Evolutionary conservation across 2,113 vertebrate genomes (phyloP).

Genomic region (Rallus limicola): DNA sequence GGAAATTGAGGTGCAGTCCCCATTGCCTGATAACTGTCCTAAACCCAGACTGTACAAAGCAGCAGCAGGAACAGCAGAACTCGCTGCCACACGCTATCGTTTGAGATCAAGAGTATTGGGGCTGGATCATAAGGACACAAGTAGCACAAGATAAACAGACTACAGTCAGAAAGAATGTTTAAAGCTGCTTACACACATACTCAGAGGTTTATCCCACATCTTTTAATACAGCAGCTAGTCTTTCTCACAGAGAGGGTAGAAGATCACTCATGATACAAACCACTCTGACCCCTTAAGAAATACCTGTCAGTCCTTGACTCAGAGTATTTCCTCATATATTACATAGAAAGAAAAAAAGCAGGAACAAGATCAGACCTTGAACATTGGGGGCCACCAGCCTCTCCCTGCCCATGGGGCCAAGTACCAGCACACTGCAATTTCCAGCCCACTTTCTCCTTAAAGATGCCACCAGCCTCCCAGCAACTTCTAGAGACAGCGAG

Average conservation of each 20-base stretch:
- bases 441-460: background rate
- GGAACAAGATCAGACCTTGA: background rate
- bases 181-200: background rate
- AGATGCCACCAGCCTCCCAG: background rate
- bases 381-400: background rate
- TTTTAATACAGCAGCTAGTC: background rate
- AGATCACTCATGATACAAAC: background rate
- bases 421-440: rapidly evolving
- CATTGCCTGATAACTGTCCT: background rate
- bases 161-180: background rate
- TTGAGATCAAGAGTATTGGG: background rate
- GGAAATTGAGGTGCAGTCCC: background rate
- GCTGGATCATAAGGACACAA: background rate
- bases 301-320: background rate
- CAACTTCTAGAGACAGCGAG: background rate
- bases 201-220: background rate
- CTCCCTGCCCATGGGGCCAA: background rate
- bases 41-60: background rate
- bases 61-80: background rate
- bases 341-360: background rate
- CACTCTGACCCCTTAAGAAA: background rate
- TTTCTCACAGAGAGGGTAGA: background rate
- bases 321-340: background rate
- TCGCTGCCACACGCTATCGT: rapidly evolving
- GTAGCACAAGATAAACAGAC: rapidly evolving